Evolutionary conservation across 2,888 invertebrate genomes (phyloP).

Genomic region (Penaeus monodon): DNA sequence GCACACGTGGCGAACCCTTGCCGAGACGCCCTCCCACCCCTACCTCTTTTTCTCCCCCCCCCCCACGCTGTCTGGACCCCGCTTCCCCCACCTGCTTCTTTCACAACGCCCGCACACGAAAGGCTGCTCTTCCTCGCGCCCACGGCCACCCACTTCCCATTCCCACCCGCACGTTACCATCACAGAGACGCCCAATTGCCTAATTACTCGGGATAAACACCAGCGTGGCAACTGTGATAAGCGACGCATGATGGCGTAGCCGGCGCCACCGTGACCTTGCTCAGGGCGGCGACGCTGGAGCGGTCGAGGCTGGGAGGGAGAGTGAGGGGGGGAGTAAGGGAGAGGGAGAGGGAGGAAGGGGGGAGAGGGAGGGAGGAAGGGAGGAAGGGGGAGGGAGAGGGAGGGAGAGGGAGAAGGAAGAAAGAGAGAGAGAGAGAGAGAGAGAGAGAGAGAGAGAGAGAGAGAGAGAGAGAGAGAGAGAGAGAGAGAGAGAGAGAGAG

Average conservation of each 20-base stretch:
- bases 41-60: not conserved
- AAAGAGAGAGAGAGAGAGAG: not conserved
- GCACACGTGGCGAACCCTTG: not conserved
- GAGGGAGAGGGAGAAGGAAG: not conserved
- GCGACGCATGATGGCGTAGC: too few relatives aligned
- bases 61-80: not conserved
- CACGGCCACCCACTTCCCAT: not conserved
- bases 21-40: slow-evolving; percentile 1
- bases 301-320: not conserved
- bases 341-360: not conserved
- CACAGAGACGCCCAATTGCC: not conserved
- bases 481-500: not conserved
- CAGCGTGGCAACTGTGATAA: too few relatives aligned
- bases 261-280: slow-evolving; percentile 5
- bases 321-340: not conserved
- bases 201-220: too few relatives aligned
- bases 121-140: not conserved
- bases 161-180: not conserved
- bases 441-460: not conserved
- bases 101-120: not conserved
- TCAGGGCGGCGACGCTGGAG: not conserved
- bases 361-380: not conserved
- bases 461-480: not conserved
- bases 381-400: not conserved
- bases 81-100: not conserved